Evolutionary conservation across 2,888 invertebrate species (phyloP), one percentile per base, ranked within the genome.

Genomic region (Torymus tubicola): DNA sequence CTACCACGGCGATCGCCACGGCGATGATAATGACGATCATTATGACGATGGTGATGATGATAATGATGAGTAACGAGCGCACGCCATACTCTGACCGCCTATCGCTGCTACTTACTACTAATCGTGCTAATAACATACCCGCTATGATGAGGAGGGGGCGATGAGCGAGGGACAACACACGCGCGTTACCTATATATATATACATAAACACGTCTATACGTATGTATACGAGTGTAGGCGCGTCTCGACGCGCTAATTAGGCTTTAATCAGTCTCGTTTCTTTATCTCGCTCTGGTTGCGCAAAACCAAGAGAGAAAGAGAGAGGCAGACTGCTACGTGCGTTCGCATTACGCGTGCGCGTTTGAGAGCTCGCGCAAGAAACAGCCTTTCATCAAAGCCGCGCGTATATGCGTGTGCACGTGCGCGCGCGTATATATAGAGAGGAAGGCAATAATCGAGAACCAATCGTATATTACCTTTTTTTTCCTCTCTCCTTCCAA

Each of bases 211-310:
- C n/a, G 11, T 21, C 11, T 13, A 8, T 13, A 13, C n/a, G 57
- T 21, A 52, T 58, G 13, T 16, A 58, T 16, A 18, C 42, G 14
- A 14, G 24, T 18, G 13, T 58, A 60, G 3, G 8, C n/a, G n/a
- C 55, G 68, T 68, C 72, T 64, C 55, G 61, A 31, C 12, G 18
- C 31, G 58, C 61, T 75, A 68, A 67, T 75, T 75, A 75, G 52
- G 60, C 67, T 75, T 75, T 65, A 58, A 75, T 75, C 60, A 75
- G 67, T 60, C 55, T 55, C 53, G 69, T 21, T 65, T 74, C 61
- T 63, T 61, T 52, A 58, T 70, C 57, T 42, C 21, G 52, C 60
- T 50, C 57, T 64, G 18, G 11, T 42, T 50, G 58, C 74, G 74
- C 14, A 75, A 74, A 52, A 55, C n/a, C 18, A 12, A n/a, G 21